Evolutionary conservation across 1,140 invertebrate genomes (phyloP), one percentile per base, ranked within the genome.

Genomic region (Bombus vancouverensis): DNA sequence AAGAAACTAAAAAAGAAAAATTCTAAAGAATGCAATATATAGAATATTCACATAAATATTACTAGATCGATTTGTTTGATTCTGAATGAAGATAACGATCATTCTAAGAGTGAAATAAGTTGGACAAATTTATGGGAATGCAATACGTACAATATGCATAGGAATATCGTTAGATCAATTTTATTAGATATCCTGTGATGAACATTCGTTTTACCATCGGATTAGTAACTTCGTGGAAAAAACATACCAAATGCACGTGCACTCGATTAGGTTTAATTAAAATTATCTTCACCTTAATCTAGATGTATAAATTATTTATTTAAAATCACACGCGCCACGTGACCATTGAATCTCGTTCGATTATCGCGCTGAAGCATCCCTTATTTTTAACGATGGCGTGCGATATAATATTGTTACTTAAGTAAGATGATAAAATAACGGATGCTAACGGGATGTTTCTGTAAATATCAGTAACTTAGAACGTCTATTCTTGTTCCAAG

Each of bases 281-380:
- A 80, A 80, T 80, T 72, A 59, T 22, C 66, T 6, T 39, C 68
- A 53, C 53, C 12, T 53, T 44, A 37, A 79, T 81, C 65, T 83
- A 87, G 82, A 70, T 37, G 59, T 34, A 34, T 83, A 87, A 83
- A 86, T 85, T 86, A 83, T 90, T 90, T 90, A 90, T 90, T 90
- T 83, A 79, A 90, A 83, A 68, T 57, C 78, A 80, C 47, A 62
- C 39, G 68, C 65, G 62, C n/a, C 65, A 32, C 66, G 42, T 59
- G 25, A 78, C 81, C 53, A 62, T 70, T 66, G 66, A 72, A 80
- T 68, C 32, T 76, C 68, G 71, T 82, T 71, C 66, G 62, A 84
- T 39, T 59, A 37, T n/a, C 32, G 28, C 32, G 28, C 32, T 22
- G 25, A 62, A 39, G 80, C 79, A 65, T 73, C 79, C 47, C 32